Percentiles rank a stretch among this genome's conserved stretches.
phyloP scores from a whole-genome alignment of 1,140 invertebrate genomes.

The honey bee (Apis mellifera) region DNA sequence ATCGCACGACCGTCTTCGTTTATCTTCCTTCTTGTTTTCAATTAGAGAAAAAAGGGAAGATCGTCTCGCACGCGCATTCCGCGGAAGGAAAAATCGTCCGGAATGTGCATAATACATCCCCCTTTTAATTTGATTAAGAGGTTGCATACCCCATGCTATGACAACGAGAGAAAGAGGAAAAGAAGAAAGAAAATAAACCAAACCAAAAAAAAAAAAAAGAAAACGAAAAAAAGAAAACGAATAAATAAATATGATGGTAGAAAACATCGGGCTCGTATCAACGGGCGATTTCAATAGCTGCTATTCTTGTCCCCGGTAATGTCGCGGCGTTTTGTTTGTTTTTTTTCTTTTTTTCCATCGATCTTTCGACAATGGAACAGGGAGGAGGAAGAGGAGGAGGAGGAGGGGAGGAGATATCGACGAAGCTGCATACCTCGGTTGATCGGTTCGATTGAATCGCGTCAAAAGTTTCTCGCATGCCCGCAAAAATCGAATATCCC shows the following conservation, averaged over 20 bases:
- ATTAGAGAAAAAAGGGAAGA: no score
- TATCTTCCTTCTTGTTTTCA: no score
- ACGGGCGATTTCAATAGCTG: not conserved
- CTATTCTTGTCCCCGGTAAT: not conserved
- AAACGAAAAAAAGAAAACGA: not conserved
- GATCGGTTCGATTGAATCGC: slow-evolving; percentile 36
- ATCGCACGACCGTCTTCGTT: no score
- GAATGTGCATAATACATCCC: no score
- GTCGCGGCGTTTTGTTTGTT: not conserved
- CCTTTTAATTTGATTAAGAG: not conserved
- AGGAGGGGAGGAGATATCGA: not conserved
- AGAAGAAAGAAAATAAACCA: not conserved
- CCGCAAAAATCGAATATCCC: slow-evolving; percentile 36
- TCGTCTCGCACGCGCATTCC: no score
- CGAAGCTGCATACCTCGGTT: not conserved
- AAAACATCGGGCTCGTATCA: not conserved
- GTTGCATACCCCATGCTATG: not conserved
- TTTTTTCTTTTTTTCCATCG: slow-evolving; percentile 8
- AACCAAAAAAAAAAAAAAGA: no score
- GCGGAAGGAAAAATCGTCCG: no score
- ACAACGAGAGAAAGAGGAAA: no score
- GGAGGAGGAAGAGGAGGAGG: not conserved
- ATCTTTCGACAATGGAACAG: slow-evolving; percentile 20
- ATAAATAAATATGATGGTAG: not conserved
- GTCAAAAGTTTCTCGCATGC: slow-evolving; percentile 7